Percentiles rank a stretch among this genome's conserved stretches.
phyloP scores from a whole-genome alignment of 2,797 vertebrate genomes.

The Sebastes matsubarae region DNA sequence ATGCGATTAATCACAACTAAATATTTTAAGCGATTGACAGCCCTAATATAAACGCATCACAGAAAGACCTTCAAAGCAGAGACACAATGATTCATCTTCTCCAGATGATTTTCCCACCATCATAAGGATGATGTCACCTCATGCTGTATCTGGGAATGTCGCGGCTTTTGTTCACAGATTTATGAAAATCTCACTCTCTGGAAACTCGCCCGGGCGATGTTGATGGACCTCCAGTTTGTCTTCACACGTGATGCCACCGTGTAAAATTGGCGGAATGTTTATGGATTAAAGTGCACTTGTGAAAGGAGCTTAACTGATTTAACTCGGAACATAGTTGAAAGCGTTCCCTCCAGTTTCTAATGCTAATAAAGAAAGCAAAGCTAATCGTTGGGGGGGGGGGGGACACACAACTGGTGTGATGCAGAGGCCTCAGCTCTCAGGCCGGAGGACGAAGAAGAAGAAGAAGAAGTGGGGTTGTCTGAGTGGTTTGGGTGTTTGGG shows the following conservation, averaged over 20 bases:
- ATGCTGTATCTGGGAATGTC: neutral
- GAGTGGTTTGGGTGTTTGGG: conserved; percentile 16
- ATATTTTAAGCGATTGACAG: fast-evolving
- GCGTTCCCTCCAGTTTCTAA: neutral
- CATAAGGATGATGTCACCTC: conserved; percentile 25
- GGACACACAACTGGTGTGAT: neutral
- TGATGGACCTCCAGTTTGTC: neutral
- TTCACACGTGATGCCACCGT: neutral
- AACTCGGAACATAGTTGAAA: conserved; percentile 14
- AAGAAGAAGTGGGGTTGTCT: neutral
- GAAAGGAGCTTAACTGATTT: conserved; percentile 50
- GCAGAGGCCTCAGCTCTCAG: neutral
- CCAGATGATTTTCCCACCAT: neutral
- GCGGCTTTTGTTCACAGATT: conserved; percentile 14
- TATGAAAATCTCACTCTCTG: conserved; percentile 28
- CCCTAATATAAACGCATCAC: neutral
- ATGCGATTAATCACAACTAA: too few species aligned
- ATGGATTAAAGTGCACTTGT: conserved; percentile 32
- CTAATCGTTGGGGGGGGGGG: neutral
- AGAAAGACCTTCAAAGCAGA: conserved; percentile 40
- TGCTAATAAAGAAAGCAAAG: conserved; percentile 10
- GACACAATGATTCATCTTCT: conserved; percentile 25
- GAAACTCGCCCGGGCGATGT: conserved; percentile 9
- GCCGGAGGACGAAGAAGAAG: neutral
- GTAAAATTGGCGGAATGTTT: conserved; percentile 19